phyloP scores from a whole-genome alignment of 2,113 vertebrate species.

The Corvus cornix region DNA sequence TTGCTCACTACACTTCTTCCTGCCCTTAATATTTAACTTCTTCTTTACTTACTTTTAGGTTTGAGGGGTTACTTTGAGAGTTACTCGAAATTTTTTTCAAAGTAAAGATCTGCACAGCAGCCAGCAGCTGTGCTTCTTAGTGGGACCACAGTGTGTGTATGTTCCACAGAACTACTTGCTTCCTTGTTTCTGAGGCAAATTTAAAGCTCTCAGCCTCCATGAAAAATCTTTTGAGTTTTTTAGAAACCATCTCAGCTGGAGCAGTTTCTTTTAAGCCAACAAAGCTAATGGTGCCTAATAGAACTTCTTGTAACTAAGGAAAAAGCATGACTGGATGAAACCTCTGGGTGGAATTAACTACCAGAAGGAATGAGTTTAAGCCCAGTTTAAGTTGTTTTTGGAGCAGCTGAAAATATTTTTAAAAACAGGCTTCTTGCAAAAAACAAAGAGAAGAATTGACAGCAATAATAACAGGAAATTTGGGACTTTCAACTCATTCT shows the following conservation, averaged over 20 bases:
- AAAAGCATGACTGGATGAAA: slow-evolving; percentile 11
- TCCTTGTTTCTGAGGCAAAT: background rate
- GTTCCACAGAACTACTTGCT: background rate
- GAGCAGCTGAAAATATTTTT: slow-evolving; percentile 6
- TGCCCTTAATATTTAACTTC: background rate
- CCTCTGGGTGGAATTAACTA: slow-evolving; percentile 46
- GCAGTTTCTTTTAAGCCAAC: background rate
- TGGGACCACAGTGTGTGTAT: background rate
- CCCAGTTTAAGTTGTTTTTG: background rate
- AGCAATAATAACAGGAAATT: slow-evolving; percentile 7
- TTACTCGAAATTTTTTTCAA: background rate
- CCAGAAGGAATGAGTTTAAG: background rate
- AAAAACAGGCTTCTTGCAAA: background rate
- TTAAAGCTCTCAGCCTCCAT: background rate
- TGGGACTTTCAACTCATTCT: background rate
- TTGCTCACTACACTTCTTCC: background rate
- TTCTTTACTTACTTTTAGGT: background rate
- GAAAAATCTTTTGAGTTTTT: slow-evolving; percentile 1
- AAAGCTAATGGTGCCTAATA: background rate
- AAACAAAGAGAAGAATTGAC: background rate
- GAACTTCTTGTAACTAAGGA: slow-evolving; percentile 35
- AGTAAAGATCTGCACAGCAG: background rate
- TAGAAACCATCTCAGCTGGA: background rate
- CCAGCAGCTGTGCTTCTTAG: background rate
- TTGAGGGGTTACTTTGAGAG: background rate